Evolutionary conservation across 2,888 invertebrate species (phyloP).

Genomic region (Scaptomyza polygonia): DNA sequence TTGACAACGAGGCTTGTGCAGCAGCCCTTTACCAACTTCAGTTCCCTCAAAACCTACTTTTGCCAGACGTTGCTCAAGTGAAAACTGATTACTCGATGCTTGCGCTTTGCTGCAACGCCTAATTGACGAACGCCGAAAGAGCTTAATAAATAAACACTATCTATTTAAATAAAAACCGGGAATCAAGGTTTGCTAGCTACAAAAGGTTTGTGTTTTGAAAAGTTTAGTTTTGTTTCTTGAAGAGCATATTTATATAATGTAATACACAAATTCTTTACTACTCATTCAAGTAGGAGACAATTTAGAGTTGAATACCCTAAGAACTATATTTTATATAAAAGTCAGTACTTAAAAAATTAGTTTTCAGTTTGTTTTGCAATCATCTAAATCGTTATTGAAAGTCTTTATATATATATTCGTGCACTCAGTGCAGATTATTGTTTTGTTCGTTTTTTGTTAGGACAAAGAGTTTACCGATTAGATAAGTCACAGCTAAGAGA

Average conservation of each 20-base stretch:
- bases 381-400: not conserved
- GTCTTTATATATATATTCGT: not conserved
- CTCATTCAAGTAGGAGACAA: no score
- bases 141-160: slow-evolving; percentile 24
- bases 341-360: no score
- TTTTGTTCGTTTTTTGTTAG: not conserved
- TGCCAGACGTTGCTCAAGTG: slow-evolving; percentile 22
- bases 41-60: not conserved
- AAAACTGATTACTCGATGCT: slow-evolving; percentile 47
- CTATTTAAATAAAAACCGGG: not conserved
- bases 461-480: not conserved
- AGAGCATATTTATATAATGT: not conserved
- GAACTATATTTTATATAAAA: no score
- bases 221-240: not conserved
- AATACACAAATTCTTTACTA: no score
- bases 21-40: not conserved
- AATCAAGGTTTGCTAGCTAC: not conserved
- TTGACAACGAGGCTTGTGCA: slow-evolving; percentile 63
- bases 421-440: not conserved
- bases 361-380: not conserved
- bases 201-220: not conserved
- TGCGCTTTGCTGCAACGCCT: slow-evolving; percentile 16
- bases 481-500: not conserved
- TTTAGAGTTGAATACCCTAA: no score
- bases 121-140: slow-evolving; percentile 27